Percentiles rank a stretch among this genome's conserved stretches.
Evolutionary conservation across 2,113 vertebrate genomes (phyloP).

Genomic region (Proteles cristata): DNA sequence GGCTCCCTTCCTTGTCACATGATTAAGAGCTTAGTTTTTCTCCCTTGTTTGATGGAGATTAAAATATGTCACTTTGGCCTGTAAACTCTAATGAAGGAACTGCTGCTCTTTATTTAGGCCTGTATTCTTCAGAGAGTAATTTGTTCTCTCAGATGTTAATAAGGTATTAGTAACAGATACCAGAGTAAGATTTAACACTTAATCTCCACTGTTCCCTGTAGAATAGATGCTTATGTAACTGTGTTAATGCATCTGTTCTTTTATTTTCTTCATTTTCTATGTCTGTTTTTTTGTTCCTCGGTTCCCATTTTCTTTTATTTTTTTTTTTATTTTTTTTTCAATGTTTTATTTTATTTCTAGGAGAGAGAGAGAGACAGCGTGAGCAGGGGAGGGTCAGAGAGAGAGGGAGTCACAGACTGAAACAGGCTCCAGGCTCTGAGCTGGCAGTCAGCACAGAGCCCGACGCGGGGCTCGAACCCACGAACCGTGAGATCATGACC

Average conservation of each 20-base stretch:
- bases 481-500: too few species aligned
- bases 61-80: neutral
- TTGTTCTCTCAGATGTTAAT: neutral
- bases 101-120: neutral
- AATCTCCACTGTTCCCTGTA: neutral
- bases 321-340: too few species aligned
- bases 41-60: slow-evolving; percentile 13
- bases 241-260: neutral
- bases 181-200: neutral
- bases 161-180: neutral
- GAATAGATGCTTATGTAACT: neutral
- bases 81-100: neutral
- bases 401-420: too few species aligned
- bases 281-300: neutral
- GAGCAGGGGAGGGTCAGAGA: too few species aligned
- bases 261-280: neutral
- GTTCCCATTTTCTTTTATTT: neutral
- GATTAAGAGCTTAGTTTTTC: neutral
- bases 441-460: too few species aligned
- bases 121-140: neutral
- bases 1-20: neutral
- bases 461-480: too few species aligned
- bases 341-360: too few species aligned
- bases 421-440: too few species aligned
- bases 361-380: too few species aligned